These are phyloP conservation scores for Chaetops frenatus DNA, from an alignment of 2,113 vertebrate species.

Conservation along the genomic window DNA sequence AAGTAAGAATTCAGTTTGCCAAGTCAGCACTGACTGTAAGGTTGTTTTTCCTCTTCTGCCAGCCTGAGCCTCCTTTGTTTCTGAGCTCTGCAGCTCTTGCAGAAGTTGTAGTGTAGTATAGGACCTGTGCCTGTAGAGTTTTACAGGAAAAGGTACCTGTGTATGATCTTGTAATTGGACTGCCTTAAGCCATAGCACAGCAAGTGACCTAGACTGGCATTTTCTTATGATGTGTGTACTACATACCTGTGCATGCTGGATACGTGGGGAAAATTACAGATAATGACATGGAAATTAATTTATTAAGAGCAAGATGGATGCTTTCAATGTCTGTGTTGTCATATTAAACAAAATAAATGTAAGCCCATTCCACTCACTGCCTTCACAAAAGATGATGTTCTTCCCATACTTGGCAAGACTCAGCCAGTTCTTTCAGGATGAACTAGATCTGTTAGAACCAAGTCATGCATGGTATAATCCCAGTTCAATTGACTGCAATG, in stretches of 20 bases:
- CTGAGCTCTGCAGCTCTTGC: not conserved
- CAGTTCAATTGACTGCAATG: not conserved
- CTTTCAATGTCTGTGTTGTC: not conserved
- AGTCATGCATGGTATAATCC: not conserved
- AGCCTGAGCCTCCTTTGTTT: not conserved
- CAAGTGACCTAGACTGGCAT: not conserved
- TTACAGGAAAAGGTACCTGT: not conserved
- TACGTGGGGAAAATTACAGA: not conserved
- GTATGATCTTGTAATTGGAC: not conserved
- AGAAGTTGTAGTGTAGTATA: not conserved
- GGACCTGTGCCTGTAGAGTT: not conserved
- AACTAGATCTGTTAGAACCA: not conserved
- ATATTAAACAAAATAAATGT: not conserved
- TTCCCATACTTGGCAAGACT: not conserved
- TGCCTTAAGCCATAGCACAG: not conserved
- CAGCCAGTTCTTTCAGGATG: not conserved
- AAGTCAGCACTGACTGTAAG: not conserved
- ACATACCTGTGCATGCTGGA: not conserved
- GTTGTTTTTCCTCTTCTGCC: not conserved
- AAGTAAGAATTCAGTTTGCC: not conserved
- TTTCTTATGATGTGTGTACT: not conserved
- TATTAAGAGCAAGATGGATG: not conserved
- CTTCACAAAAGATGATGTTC: not conserved
- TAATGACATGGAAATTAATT: not conserved
- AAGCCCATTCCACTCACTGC: not conserved